Percentiles rank a stretch among this genome's conserved stretches.
These are phyloP conservation scores for Ataeniobius toweri DNA, from an alignment of 2,797 vertebrate genomes.

Conservation along the genomic window DNA sequence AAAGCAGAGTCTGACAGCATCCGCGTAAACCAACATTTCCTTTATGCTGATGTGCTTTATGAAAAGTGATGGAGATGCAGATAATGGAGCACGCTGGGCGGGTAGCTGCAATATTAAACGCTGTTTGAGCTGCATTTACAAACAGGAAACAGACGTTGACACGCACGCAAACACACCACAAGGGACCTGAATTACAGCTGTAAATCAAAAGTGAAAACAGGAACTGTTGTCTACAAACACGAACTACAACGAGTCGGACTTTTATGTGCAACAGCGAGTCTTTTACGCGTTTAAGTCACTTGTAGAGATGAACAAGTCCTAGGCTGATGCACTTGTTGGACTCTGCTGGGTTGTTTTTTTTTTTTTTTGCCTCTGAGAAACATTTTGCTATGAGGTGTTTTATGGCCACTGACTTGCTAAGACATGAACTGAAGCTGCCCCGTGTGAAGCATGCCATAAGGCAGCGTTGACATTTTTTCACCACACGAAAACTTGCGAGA, in stretches of 20 bases:
- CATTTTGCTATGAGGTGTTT: not conserved
- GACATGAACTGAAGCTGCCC: constrained; percentile 49
- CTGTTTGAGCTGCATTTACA: constrained; percentile 17
- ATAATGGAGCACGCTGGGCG: not conserved
- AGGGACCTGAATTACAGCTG: constrained; percentile 10
- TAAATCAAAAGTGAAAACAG: constrained; percentile 59
- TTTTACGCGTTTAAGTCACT: not conserved
- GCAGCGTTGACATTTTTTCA: constrained; percentile 36
- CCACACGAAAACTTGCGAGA: constrained; percentile 49
- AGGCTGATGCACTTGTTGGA: not conserved
- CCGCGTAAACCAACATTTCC: constrained; percentile 13
- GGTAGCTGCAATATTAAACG: constrained; percentile 4
- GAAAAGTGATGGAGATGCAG: constrained; percentile 14
- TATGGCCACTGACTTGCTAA: constrained; percentile 47
- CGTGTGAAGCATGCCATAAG: constrained; percentile 45
- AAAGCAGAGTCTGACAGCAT: constrained; percentile 22
- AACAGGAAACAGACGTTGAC: constrained; percentile 51
- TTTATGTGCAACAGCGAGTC: not conserved
- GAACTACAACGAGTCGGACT: not conserved
- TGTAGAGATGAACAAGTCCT: not conserved
- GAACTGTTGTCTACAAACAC: constrained; percentile 42
- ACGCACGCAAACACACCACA: constrained; percentile 9
- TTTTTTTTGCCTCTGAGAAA: not conserved
- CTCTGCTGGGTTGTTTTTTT: not conserved
- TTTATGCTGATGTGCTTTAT: not conserved